Conservation (phyloP, 2,888 invertebrate genomes). For the Dryobotodes eremita region DNA sequence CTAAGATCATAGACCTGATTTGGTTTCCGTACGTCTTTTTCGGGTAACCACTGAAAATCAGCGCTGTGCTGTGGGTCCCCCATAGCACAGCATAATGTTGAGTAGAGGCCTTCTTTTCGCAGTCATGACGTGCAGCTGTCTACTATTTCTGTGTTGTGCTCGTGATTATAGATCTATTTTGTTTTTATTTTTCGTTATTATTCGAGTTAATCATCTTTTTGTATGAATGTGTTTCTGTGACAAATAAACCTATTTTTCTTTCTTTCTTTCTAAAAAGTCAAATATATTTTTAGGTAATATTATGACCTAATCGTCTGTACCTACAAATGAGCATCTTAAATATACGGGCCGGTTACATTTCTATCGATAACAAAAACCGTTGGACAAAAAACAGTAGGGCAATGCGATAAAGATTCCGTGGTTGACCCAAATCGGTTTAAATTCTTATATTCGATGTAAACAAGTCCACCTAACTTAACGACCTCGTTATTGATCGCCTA, state of each 20-base stretch:
- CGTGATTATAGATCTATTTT: too few relatives aligned
- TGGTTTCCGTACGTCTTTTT: too few relatives aligned
- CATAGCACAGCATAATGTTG: too few relatives aligned
- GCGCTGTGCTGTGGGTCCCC: too few relatives aligned
- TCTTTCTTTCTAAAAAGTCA: background rate
- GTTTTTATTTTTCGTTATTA: too few relatives aligned
- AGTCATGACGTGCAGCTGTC: too few relatives aligned
- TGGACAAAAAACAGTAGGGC: background rate
- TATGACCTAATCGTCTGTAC: background rate
- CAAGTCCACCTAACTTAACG: slow-evolving; percentile 6
- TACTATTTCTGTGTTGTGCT: too few relatives aligned
- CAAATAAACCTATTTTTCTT: too few relatives aligned
- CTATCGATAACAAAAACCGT: slow-evolving; percentile 12
- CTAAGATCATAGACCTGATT: background rate
- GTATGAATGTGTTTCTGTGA: too few relatives aligned
- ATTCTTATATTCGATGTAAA: slow-evolving; percentile 28
- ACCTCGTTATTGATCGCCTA: slow-evolving; percentile 7
- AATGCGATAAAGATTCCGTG: slow-evolving; percentile 38
- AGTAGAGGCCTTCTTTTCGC: too few relatives aligned
- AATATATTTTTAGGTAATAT: background rate
- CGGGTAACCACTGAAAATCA: too few relatives aligned
- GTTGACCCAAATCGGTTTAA: slow-evolving; percentile 24
- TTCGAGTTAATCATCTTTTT: too few relatives aligned
- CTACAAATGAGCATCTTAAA: slow-evolving; percentile 5
- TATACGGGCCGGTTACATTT: slow-evolving; percentile 3